These are phyloP conservation scores for Nymphalis polychloros DNA, from an alignment of 2,888 invertebrate genomes.

Conservation along the genomic window DNA sequence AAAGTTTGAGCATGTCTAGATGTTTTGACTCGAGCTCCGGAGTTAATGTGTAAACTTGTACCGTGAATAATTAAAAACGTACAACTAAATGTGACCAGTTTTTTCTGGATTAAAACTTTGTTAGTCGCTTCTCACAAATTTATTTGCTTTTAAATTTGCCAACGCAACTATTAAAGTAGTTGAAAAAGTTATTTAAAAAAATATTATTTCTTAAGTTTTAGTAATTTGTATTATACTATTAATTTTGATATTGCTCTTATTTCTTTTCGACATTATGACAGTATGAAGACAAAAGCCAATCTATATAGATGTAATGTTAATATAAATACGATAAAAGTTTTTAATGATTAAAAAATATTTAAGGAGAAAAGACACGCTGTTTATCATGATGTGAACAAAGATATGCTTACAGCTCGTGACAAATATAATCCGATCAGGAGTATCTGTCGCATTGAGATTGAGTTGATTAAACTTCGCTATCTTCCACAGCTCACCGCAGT, in stretches of 20 bases:
- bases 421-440: conserved; percentile 25
- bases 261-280: too few relatives aligned
- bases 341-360: neutral
- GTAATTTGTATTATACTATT: too few relatives aligned
- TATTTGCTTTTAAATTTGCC: neutral
- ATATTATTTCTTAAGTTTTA: too few relatives aligned
- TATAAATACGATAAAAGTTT: neutral
- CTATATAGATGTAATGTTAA: too few relatives aligned
- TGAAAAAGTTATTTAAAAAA: neutral
- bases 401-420: conserved; percentile 18
- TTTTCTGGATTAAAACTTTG: conserved; percentile 13
- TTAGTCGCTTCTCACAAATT: conserved; percentile 4
- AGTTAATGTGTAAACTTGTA: conserved; percentile 29
- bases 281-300: too few relatives aligned
- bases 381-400: conserved; percentile 16
- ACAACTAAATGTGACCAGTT: conserved; percentile 4
- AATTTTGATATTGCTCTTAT: too few relatives aligned
- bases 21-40: conserved; percentile 12
- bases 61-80: conserved; percentile 28
- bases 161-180: neutral
- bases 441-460: conserved; percentile 26
- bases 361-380: neutral
- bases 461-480: conserved; percentile 22
- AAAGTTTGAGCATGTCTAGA: conserved; percentile 27
- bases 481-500: conserved; percentile 13